A percentile compares a stretch with the other conserved stretches of the same genome.
These are phyloP conservation scores for Spodoptera litura DNA, from an alignment of 1,140 invertebrate genomes.

Conservation along the genomic window DNA sequence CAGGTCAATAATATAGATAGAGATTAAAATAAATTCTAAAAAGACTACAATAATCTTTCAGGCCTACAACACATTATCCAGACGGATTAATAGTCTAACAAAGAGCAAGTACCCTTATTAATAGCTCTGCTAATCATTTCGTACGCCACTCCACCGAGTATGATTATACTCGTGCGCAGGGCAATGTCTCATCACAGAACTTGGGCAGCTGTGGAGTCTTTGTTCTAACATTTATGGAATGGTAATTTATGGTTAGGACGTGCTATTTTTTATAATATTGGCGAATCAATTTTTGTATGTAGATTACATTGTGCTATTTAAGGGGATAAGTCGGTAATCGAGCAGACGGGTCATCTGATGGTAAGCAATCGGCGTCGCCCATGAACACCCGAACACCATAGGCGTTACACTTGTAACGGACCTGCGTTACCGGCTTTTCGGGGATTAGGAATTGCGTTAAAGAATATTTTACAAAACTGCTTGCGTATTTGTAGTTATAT, in stretches of 20 bases:
- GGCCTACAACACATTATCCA: background rate
- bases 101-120: constrained; percentile 29
- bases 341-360: too few relatives aligned
- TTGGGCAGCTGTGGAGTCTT: constrained; percentile 9
- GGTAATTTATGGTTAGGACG: background rate
- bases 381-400: too few relatives aligned
- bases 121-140: constrained; percentile 39
- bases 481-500: too few relatives aligned
- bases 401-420: too few relatives aligned
- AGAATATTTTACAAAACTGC: too few relatives aligned
- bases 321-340: too few relatives aligned
- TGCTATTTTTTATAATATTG: background rate
- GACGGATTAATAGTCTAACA: constrained; percentile 18
- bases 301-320: background rate
- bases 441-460: too few relatives aligned
- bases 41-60: background rate
- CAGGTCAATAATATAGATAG: too few relatives aligned
- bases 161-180: constrained; percentile 16
- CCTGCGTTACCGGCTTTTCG: too few relatives aligned
- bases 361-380: too few relatives aligned
- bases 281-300: background rate
- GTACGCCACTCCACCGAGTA: constrained; percentile 22
- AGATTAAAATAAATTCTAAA: too few relatives aligned
- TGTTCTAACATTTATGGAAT: constrained; percentile 10
- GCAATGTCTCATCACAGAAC: constrained; percentile 32